Evolutionary conservation across 1,140 invertebrate species (phyloP), one percentile per base, ranked within the genome.

Genomic region (Brachionus sp.): DNA sequence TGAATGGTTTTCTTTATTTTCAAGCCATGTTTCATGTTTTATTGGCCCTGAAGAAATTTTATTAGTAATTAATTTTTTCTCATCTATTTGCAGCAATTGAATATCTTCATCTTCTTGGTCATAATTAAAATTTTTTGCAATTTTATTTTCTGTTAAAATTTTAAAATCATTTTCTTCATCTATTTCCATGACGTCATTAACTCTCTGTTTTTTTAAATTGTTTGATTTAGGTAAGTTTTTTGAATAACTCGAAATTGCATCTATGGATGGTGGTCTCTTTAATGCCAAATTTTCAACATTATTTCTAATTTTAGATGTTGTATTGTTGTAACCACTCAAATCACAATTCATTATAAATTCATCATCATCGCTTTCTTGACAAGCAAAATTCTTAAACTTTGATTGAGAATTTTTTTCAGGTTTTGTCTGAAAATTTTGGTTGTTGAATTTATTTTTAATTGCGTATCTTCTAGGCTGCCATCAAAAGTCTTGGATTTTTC

Each of bases 401-500:
- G 64, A 33, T 2, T 75, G 39, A 50, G 12, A 25, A 39, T 46
- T 42, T 42, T 70, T 35, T 70, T n/a, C 16, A 5, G 6, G 39
- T 75, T 75, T 75, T 46, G 12, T 46, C 12, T 19, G 23, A 46
- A 10, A 13, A 25, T 75, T 35, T 25, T 10, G 5, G 5, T n/a
- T 46, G 6, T 75, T 44, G 0, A 23, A 46, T 35, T 75, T 37
- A 35, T 42, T 70, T 42, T 70, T 70, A 33, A 19, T n/a, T n/a
- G 19, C 16, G 35, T 70, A 19, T n/a, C 7, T 6, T 19, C 19
- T 23, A 1, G 9, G 50, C 16, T 23, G n/a, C 6, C 7, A 19
- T 70, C 66, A 39, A 70, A 70, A 6, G 29, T 70, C 16, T 70
- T 70, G 12, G 35, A 70, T 70, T 70, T 70, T 70, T 70, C 66